A percentile compares a stretch with the other conserved stretches of the same genome.
Conservation (phyloP, 2,888 invertebrate species). For the Drosophila stalkeri region DNA sequence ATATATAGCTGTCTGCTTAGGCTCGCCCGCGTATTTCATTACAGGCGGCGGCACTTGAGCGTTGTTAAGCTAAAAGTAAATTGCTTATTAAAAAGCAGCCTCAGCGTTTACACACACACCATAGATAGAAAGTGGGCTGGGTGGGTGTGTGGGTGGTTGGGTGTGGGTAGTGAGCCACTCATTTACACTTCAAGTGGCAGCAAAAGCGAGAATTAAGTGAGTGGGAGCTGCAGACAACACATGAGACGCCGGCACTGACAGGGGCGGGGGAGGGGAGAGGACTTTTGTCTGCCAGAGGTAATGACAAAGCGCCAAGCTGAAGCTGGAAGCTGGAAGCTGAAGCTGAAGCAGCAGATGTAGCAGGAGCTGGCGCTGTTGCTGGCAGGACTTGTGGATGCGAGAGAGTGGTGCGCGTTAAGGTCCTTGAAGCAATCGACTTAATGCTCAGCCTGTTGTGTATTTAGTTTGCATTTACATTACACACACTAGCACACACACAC, state of each 20-base stretch:
- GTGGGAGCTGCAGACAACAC: slow-evolving; percentile 57
- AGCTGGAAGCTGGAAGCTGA: background rate
- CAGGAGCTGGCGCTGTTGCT: slow-evolving; percentile 27
- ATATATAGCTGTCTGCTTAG: slow-evolving; percentile 48
- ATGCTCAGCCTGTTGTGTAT: slow-evolving; percentile 75
- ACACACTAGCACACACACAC: slow-evolving; percentile 25
- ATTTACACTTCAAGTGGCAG: slow-evolving; percentile 76
- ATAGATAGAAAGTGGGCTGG: background rate
- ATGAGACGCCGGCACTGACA: slow-evolving; percentile 13
- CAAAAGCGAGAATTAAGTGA: slow-evolving; percentile 73
- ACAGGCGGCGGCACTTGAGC: slow-evolving; percentile 62
- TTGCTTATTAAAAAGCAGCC: slow-evolving; percentile 75
- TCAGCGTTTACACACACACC: slow-evolving; percentile 39
- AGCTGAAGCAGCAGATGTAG: background rate
- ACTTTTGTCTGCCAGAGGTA: slow-evolving; percentile 34
- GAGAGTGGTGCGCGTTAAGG: slow-evolving; percentile 49
- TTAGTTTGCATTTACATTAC: slow-evolving; percentile 77
- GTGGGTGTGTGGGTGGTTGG: no score
- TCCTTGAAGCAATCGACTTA: slow-evolving; percentile 80
- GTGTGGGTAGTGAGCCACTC: slow-evolving; percentile 58
- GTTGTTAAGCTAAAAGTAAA: slow-evolving; percentile 76
- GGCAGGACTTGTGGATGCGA: slow-evolving; percentile 28
- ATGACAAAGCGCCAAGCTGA: slow-evolving; percentile 62
- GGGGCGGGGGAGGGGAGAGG: no score
- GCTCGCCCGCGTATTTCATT: slow-evolving; percentile 66